Base-by-base conservation (phyloP, 1,140 invertebrate species). In the Rhyacophila brunnea region DNA sequence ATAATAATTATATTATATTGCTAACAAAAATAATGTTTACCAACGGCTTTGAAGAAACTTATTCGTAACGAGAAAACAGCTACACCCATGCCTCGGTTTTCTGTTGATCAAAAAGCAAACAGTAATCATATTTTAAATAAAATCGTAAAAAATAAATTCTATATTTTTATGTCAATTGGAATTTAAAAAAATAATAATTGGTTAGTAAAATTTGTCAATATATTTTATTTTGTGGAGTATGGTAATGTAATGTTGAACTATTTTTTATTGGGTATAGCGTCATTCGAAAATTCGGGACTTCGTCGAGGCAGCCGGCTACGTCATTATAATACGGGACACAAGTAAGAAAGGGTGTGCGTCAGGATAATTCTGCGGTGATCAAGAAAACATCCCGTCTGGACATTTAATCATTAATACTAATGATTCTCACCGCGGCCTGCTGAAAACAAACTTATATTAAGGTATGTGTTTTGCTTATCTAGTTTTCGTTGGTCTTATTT, bases 401-500 rank as follows among this genome's bases (percentile, higher is more conserved):
- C 32, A 19, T 2, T 9, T 36, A 58, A 36, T 44, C 55, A 58
- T 58, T 58, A 18, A 44, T 23, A 10, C 38, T n/a, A 45, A 58
- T 58, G 55, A 50, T 50, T 58, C 50, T 38, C 4, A 51, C 55
- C 55, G 55, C 55, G 44, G 55, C 23, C 40, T 58, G 55, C 36
- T 18, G 42, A 43, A 51, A 43, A 44, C 14, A 18, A 11, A 38
- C 11, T 34, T 13, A 43, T 23, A 18, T 58, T 51, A 28, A 58
- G 55, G 55, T 58, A 36, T 50, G 55, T 48, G 40, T 32, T n/a
- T 7, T 17, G 5, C 11, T 19, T 36, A 49, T 40, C 42, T 9
- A 28, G 9, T 28, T 28, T 28, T 3, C 3, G 9, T 28, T 28
- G 9, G 23, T 28, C 9, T 28, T 28, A 9, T 28, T 5, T 28